Conservation (phyloP, 2,888 invertebrate species). For the Crematogaster levior region DNA sequence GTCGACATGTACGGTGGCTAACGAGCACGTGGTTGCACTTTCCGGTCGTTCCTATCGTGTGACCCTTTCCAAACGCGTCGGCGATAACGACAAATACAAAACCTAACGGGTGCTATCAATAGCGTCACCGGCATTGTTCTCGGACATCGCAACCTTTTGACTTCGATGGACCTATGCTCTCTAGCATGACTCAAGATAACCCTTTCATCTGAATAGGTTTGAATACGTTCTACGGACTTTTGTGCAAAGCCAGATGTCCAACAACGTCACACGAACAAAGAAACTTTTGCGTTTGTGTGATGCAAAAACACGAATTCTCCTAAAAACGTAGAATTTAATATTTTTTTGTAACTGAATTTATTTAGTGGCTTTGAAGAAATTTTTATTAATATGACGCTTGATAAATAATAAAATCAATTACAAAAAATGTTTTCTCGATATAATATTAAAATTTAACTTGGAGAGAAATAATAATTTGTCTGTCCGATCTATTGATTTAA, state of each 20-base stretch:
- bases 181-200: constrained; percentile 36
- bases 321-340: not conserved
- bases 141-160: constrained; percentile 49
- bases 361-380: not conserved
- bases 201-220: constrained; percentile 44
- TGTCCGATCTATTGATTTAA: not conserved
- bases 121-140: constrained; percentile 18
- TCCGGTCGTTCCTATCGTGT: constrained; percentile 28
- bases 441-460: constrained; percentile 5
- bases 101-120: constrained; percentile 46
- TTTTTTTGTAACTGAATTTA: not conserved
- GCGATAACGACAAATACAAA: constrained; percentile 52
- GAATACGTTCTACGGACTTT: constrained; percentile 30
- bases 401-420: not conserved
- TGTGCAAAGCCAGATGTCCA: constrained; percentile 20
- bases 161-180: constrained; percentile 35
- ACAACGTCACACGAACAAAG: constrained; percentile 18
- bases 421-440: not conserved
- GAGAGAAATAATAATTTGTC: not conserved
- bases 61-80: constrained; percentile 26
- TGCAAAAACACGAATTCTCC: not conserved
- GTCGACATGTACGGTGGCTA: constrained; percentile 37
- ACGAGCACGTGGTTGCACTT: constrained; percentile 39
- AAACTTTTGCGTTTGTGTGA: not conserved
- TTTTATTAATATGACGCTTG: not conserved